A percentile compares a stretch with the other conserved stretches of the same genome.
Evolutionary conservation across 2,888 invertebrate species (phyloP).

Genomic region (Hanleya hanleyi): DNA sequence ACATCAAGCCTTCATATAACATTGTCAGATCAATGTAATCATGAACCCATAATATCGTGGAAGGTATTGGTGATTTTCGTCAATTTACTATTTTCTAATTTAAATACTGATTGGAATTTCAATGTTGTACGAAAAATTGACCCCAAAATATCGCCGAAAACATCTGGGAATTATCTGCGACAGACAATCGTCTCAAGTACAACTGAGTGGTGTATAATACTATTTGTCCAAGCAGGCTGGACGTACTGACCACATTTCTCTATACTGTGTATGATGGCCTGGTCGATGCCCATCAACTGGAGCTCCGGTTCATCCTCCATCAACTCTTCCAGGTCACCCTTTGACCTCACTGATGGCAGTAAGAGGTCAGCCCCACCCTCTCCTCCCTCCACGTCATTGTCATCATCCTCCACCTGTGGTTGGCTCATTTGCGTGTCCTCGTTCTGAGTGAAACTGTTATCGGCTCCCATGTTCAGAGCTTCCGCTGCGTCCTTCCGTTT

Average conservation of each 20-base stretch:
- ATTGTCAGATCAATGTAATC: no score
- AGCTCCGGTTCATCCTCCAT: constrained; percentile 75
- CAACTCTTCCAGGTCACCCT: constrained; percentile 58
- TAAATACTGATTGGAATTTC: no score
- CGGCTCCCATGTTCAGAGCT: constrained; percentile 6
- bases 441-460: constrained; percentile 45
- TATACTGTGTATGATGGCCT: constrained; percentile 92
- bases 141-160: no score
- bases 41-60: no score
- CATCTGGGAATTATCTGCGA: no score
- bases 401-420: constrained; percentile 68
- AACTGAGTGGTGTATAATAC: no score
- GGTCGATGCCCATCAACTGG: constrained; percentile 88
- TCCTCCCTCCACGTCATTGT: constrained; percentile 67
- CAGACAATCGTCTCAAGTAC: no score
- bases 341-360: constrained; percentile 20
- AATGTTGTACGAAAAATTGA: no score
- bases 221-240: no score
- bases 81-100: no score
- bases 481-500: constrained; percentile 37
- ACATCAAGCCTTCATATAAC: no score
- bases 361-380: constrained; percentile 44
- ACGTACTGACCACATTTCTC: constrained; percentile 89
- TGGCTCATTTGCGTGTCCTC: constrained; percentile 62
- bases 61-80: no score